Evolutionary conservation across 2,888 invertebrate genomes (phyloP).

Genomic region (Lutraria lutraria): DNA sequence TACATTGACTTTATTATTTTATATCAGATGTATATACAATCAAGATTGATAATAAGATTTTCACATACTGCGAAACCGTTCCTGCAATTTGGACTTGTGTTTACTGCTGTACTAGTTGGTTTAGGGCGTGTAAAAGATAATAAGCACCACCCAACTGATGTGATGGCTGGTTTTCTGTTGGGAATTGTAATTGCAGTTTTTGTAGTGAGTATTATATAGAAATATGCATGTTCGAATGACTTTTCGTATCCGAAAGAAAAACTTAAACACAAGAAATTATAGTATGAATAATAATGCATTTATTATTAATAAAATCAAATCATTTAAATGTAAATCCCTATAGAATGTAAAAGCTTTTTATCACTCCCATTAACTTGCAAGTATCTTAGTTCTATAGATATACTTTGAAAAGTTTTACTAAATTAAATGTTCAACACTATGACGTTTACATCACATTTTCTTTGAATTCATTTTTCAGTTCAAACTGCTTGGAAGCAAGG

Average conservation of each 20-base stretch:
- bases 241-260: background rate
- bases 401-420: background rate
- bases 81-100: slow-evolving; percentile 93
- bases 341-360: background rate
- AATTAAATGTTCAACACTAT: background rate
- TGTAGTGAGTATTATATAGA: slow-evolving; percentile 70
- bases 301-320: background rate
- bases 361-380: background rate
- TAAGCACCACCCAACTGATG: slow-evolving; percentile 99
- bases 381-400: background rate
- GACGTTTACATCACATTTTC: no score
- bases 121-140: slow-evolving; percentile 96
- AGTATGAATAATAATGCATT: background rate
- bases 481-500: background rate
- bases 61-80: slow-evolving; percentile 93
- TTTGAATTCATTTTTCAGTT: background rate
- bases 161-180: slow-evolving; percentile 91
- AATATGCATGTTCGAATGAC: background rate
- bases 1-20: background rate
- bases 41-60: slow-evolving; percentile 92
- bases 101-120: slow-evolving; percentile 89
- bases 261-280: background rate
- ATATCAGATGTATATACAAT: slow-evolving; percentile 93
- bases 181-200: slow-evolving; percentile 87
- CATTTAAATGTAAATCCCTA: background rate